Evolutionary conservation across 2,113 vertebrate species (phyloP).

Genomic region (Accipiter cooperii): DNA sequence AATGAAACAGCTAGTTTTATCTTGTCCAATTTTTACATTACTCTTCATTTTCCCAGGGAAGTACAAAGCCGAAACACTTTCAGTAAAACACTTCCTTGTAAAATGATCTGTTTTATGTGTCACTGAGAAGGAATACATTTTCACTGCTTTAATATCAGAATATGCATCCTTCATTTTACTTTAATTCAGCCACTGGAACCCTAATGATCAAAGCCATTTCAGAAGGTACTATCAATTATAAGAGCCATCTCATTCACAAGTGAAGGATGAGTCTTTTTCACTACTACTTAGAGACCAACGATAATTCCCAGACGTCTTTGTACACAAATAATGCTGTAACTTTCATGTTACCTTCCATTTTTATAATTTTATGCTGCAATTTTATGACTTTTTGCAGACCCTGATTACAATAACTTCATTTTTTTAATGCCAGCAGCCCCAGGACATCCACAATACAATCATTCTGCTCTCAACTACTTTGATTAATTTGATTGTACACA

Average conservation of each 20-base stretch:
- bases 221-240: slow-evolving; percentile 48
- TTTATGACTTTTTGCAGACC: slow-evolving; percentile 38
- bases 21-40: slow-evolving; percentile 71
- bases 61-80: slow-evolving; percentile 51
- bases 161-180: slow-evolving; percentile 69
- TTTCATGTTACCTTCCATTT: slow-evolving; percentile 35
- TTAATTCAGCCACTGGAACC: slow-evolving; percentile 64
- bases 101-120: slow-evolving; percentile 66
- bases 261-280: slow-evolving; percentile 50
- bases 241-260: slow-evolving; percentile 26
- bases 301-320: slow-evolving; percentile 29
- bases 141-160: slow-evolving; percentile 40
- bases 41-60: slow-evolving; percentile 67
- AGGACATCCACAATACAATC: background rate
- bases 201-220: slow-evolving; percentile 58
- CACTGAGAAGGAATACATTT: slow-evolving; percentile 59
- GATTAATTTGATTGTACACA: slow-evolving; percentile 5
- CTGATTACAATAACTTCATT: slow-evolving; percentile 42
- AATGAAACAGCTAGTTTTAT: slow-evolving; percentile 68
- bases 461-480: slow-evolving; percentile 6
- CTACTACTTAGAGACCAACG: slow-evolving; percentile 45
- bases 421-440: background rate
- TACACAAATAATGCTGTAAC: slow-evolving; percentile 27
- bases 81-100: slow-evolving; percentile 59
- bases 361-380: background rate